phyloP scores from a whole-genome alignment of 2,797 vertebrate species.

The Mus caroli region DNA sequence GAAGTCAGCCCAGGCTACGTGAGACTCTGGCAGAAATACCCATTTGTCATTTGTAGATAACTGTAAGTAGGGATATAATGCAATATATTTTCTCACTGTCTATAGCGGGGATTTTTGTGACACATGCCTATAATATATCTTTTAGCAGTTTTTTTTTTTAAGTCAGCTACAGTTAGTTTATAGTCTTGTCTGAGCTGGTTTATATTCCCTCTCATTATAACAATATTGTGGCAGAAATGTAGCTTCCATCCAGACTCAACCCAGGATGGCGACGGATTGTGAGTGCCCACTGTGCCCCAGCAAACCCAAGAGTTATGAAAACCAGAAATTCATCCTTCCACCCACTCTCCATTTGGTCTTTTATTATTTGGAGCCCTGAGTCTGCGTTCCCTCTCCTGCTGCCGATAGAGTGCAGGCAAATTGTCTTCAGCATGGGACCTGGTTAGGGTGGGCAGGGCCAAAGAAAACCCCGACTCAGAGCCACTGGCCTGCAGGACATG shows the following conservation, averaged over 20 bases:
- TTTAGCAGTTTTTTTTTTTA: background rate
- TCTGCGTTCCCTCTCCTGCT: conserved; percentile 8
- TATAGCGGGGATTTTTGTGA: background rate
- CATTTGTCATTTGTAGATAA: conserved; percentile 3
- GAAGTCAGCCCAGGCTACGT: too few relatives aligned
- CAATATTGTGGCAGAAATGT: background rate
- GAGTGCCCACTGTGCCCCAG: background rate
- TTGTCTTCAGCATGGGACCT: background rate
- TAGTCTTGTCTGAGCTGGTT: background rate
- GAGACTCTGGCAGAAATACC: background rate
- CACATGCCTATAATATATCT: background rate
- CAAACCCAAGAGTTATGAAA: background rate
- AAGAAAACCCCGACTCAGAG: background rate
- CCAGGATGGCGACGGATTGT: background rate
- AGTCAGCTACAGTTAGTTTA: background rate
- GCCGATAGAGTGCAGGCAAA: background rate
- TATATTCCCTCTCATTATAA: conserved; percentile 23
- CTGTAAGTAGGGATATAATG: conserved; percentile 2
- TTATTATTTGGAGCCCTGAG: conserved; percentile 26
- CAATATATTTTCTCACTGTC: background rate
- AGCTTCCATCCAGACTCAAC: background rate
- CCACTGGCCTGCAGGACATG: background rate
- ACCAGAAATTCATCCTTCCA: background rate
- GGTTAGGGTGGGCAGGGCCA: background rate
- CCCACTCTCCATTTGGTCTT: background rate